phyloP scores from a whole-genome alignment of 2,888 invertebrate genomes.

The Eilema griseolum region DNA sequence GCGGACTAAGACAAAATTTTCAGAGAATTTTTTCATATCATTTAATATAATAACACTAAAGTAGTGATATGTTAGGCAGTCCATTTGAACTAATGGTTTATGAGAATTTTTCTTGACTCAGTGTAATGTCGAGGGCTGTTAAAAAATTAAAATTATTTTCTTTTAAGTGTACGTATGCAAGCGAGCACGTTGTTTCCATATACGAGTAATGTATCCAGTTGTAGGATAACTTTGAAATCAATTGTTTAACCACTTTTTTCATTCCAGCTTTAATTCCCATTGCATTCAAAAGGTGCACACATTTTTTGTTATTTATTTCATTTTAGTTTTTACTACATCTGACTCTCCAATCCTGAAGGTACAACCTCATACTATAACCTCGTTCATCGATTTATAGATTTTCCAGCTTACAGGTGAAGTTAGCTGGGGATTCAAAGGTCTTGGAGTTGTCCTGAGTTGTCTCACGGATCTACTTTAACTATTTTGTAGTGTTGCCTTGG shows the following conservation, averaged over 20 bases:
- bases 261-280: neutral
- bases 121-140: neutral
- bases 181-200: neutral
- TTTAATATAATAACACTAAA: neutral
- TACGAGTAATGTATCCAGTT: neutral
- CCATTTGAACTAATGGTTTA: conserved; percentile 1
- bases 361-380: no score
- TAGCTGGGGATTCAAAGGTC: no score
- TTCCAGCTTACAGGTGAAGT: no score
- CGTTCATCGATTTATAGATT: no score
- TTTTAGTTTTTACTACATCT: neutral
- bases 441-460: neutral
- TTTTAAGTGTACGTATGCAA: neutral
- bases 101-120: neutral
- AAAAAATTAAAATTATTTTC: neutral
- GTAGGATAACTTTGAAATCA: neutral
- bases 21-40: conserved; percentile 3
- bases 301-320: neutral
- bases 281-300: neutral
- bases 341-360: neutral
- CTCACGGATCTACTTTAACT: neutral
- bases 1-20: neutral
- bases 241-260: neutral
- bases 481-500: neutral
- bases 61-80: neutral